phyloP scores from a whole-genome alignment of 1,140 invertebrate species.

The Panonychus citri region DNA sequence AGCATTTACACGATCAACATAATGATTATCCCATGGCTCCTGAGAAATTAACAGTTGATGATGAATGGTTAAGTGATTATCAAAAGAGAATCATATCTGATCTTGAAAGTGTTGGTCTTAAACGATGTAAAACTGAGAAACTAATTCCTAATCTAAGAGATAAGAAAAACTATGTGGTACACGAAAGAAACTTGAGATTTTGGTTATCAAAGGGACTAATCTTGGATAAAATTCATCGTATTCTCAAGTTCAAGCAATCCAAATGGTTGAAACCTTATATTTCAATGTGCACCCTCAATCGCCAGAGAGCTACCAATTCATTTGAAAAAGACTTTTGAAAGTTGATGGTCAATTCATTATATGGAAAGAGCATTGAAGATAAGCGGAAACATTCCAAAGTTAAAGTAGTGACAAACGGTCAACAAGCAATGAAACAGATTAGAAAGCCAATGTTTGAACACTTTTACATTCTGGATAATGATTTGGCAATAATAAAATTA shows the following conservation, averaged over 20 bases:
- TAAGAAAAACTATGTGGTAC: slow-evolving; percentile 25
- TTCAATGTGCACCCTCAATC: slow-evolving; percentile 22
- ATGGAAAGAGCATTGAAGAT: slow-evolving; percentile 29
- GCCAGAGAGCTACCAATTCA: slow-evolving; percentile 15
- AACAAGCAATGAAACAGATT: slow-evolving; percentile 19
- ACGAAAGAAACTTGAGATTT: slow-evolving; percentile 28
- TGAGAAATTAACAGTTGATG: background rate
- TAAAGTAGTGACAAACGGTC: slow-evolving; percentile 19
- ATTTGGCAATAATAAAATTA: slow-evolving; percentile 4
- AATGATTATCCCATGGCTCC: background rate
- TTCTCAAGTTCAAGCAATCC: slow-evolving; percentile 26
- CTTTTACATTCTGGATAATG: slow-evolving; percentile 12
- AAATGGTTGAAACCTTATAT: slow-evolving; percentile 25
- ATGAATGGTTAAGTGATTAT: background rate
- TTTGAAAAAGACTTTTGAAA: slow-evolving; percentile 20
- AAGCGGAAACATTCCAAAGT: slow-evolving; percentile 23
- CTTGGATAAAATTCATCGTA: slow-evolving; percentile 26
- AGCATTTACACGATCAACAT: background rate
- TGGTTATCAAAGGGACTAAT: slow-evolving; percentile 24
- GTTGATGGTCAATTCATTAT: slow-evolving; percentile 26
- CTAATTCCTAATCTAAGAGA: slow-evolving; percentile 4
- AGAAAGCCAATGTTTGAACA: slow-evolving; percentile 22
- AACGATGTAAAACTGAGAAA: background rate
- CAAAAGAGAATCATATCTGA: background rate
- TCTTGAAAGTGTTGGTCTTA: background rate